These are phyloP conservation scores for Harpagifer antarcticus DNA, from an alignment of 2,797 vertebrate genomes.

Conservation along the genomic window DNA sequence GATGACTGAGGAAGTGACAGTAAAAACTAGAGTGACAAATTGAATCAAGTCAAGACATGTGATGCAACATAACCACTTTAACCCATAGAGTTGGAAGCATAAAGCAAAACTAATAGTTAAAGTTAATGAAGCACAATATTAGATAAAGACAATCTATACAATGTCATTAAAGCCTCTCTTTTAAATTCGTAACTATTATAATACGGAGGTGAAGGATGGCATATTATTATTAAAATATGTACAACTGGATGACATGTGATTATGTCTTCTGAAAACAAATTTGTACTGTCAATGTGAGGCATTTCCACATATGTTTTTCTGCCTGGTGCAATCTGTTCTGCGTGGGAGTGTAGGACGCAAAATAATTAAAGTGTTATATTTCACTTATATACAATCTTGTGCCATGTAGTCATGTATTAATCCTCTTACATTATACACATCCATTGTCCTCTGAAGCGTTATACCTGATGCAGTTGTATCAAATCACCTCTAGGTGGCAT, in stretches of 20 bases:
- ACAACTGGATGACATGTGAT: background rate
- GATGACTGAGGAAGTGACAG: background rate
- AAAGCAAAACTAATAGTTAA: background rate
- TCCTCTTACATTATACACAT: slow-evolving; percentile 18
- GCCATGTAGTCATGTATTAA: slow-evolving; percentile 28
- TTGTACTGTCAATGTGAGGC: background rate
- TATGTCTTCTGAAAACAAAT: background rate
- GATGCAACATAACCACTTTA: background rate
- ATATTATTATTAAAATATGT: background rate
- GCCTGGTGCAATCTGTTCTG: background rate
- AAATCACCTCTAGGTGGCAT: slow-evolving; percentile 78
- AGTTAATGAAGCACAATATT: background rate
- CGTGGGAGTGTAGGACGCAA: background rate
- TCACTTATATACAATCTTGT: background rate
- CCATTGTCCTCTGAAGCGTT: slow-evolving; percentile 19
- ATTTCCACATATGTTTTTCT: background rate
- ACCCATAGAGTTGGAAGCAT: background rate
- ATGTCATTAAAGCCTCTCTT: background rate
- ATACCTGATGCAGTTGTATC: slow-evolving; percentile 46
- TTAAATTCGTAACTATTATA: background rate
- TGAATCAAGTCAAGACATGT: background rate
- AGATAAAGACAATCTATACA: background rate
- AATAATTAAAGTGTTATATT: background rate
- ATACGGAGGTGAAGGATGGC: background rate
- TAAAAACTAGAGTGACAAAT: slow-evolving; percentile 4